Evolutionary conservation across 2,797 vertebrate species (phyloP).

Genomic region (Stomatorhinus walkeri): DNA sequence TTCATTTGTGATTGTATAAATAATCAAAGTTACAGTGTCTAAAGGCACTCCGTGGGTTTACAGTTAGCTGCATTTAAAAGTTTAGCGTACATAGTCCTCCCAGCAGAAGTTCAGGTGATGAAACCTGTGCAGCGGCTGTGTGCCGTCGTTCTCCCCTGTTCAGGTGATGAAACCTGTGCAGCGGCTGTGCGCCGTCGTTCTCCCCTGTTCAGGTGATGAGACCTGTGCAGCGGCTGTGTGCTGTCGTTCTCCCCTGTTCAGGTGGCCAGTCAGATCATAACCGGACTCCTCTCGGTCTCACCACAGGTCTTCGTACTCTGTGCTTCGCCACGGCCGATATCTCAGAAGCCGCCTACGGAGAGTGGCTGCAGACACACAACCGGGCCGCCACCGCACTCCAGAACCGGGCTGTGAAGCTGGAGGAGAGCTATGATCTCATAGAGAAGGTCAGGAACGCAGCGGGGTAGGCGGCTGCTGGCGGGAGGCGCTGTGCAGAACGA

Average conservation of each 20-base stretch:
- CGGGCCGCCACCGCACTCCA: conserved; percentile 81
- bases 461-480: not conserved
- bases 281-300: not conserved
- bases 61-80: not conserved
- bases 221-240: not conserved
- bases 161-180: not conserved
- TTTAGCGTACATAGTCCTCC: not conserved
- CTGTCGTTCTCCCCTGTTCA: not conserved
- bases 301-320: conserved; percentile 81
- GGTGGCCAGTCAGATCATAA: not conserved
- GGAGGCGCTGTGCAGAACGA: not conserved
- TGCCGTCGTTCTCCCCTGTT: not conserved
- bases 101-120: not conserved
- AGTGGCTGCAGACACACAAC: conserved; percentile 79
- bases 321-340: conserved; percentile 91
- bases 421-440: conserved; percentile 95
- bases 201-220: not conserved
- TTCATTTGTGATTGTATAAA: not conserved
- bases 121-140: not conserved
- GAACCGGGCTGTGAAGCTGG: conserved; percentile 85
- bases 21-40: not conserved
- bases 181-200: not conserved
- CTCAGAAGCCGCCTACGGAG: conserved; percentile 81
- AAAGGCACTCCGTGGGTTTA: not conserved
- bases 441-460: conserved; percentile 72